phyloP scores from a whole-genome alignment of 2,888 invertebrate species.

The Drosophila yooni region DNA sequence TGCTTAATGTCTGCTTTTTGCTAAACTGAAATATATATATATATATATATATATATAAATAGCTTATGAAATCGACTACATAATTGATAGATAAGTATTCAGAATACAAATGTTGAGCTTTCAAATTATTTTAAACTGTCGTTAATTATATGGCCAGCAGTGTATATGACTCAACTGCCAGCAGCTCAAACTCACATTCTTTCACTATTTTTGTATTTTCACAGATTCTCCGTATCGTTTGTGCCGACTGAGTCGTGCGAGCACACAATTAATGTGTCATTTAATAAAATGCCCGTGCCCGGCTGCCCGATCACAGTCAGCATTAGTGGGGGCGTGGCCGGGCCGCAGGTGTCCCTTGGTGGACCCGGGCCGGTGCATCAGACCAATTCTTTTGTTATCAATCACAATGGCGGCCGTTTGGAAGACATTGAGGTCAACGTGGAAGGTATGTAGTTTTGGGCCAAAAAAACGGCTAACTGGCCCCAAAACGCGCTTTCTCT shows the following conservation, averaged over 20 bases:
- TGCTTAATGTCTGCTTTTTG: neutral
- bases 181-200: neutral
- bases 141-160: neutral
- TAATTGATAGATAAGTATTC: neutral
- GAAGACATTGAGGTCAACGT: conserved; percentile 98
- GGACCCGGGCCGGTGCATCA: conserved; percentile 90
- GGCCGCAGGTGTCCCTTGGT: conserved; percentile 90
- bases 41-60: too few relatives aligned
- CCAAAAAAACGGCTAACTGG: conserved; percentile 11
- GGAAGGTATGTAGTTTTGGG: conserved; percentile 89
- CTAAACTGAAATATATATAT: too few relatives aligned
- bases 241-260: conserved; percentile 97
- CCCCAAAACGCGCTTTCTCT: conserved; percentile 13
- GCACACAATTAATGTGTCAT: conserved; percentile 98
- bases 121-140: neutral
- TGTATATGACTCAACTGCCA: neutral
- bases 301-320: conserved; percentile 96
- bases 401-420: conserved; percentile 94
- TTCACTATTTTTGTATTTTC: neutral
- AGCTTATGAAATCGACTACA: neutral
- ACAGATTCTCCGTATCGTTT: conserved; percentile 97
- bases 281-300: conserved; percentile 94
- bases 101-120: neutral
- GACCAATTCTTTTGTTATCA: conserved; percentile 89
- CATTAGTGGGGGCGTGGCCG: conserved; percentile 88